phyloP scores from a whole-genome alignment of 1,140 invertebrate species.

The Drosophila asahinai region DNA sequence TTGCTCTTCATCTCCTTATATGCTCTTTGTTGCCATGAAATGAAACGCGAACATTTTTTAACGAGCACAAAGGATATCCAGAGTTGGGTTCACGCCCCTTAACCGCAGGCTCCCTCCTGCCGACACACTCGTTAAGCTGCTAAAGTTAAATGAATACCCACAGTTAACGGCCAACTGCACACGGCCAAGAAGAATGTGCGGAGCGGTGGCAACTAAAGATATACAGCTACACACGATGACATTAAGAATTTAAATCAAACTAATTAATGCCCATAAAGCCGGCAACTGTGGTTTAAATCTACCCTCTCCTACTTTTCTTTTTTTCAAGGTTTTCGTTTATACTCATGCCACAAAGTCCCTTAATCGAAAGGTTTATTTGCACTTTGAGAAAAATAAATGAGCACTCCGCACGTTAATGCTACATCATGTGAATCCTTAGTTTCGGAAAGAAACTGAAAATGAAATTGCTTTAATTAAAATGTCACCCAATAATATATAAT shows the following conservation, averaged over 20 bases:
- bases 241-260: constrained; percentile 80
- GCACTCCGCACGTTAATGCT: neutral
- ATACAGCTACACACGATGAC: constrained; percentile 47
- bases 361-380: constrained; percentile 51
- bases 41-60: constrained; percentile 82
- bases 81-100: constrained; percentile 43
- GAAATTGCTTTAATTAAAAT: neutral
- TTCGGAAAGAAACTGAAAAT: neutral
- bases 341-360: constrained; percentile 4
- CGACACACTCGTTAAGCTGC: constrained; percentile 45
- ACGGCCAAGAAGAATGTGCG: constrained; percentile 3
- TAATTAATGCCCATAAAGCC: constrained; percentile 72
- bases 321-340: neutral
- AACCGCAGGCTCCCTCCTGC: constrained; percentile 14
- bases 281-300: constrained; percentile 56
- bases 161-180: constrained; percentile 68
- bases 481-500: no score
- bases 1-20: constrained; percentile 44
- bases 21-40: constrained; percentile 69
- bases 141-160: constrained; percentile 75
- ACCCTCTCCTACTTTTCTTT: neutral
- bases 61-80: constrained; percentile 74
- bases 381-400: constrained; percentile 1
- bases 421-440: neutral
- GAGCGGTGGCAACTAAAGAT: constrained; percentile 41